phyloP scores from a whole-genome alignment of 2,888 invertebrate species.

The Crepidodera aurea region DNA sequence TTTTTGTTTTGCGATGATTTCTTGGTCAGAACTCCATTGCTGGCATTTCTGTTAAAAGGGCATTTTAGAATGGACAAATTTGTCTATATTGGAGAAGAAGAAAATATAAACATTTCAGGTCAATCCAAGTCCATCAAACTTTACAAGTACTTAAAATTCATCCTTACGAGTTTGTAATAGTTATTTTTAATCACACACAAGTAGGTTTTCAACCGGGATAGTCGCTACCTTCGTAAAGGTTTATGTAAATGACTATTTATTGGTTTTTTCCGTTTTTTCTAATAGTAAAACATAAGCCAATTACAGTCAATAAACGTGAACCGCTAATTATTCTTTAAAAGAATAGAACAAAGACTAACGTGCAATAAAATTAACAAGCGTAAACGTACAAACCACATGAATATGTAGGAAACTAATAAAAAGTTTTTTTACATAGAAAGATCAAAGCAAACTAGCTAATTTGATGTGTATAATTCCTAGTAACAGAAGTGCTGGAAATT shows the following conservation, averaged over 20 bases:
- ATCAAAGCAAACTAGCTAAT: constrained; percentile 8
- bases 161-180: too few relatives aligned
- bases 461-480: constrained; percentile 5
- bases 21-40: too few relatives aligned
- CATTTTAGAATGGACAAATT: too few relatives aligned
- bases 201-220: too few relatives aligned
- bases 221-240: too few relatives aligned
- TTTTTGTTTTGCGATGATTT: too few relatives aligned
- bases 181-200: too few relatives aligned
- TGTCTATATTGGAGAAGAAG: too few relatives aligned
- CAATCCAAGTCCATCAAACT: too few relatives aligned
- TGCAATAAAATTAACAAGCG: constrained; percentile 12
- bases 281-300: constrained; percentile 8
- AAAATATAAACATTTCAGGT: too few relatives aligned
- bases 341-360: constrained; percentile 22
- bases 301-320: constrained; percentile 25
- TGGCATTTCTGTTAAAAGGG: too few relatives aligned
- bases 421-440: not conserved
- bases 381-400: constrained; percentile 11
- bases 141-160: too few relatives aligned
- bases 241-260: not conserved
- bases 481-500: constrained; percentile 2
- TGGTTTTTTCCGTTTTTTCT: not conserved
- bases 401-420: constrained; percentile 9
- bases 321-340: constrained; percentile 27